A percentile compares a stretch with the other conserved stretches of the same genome.
Conservation (phyloP, 2,113 vertebrate genomes). For the Oceanodroma tethys region DNA sequence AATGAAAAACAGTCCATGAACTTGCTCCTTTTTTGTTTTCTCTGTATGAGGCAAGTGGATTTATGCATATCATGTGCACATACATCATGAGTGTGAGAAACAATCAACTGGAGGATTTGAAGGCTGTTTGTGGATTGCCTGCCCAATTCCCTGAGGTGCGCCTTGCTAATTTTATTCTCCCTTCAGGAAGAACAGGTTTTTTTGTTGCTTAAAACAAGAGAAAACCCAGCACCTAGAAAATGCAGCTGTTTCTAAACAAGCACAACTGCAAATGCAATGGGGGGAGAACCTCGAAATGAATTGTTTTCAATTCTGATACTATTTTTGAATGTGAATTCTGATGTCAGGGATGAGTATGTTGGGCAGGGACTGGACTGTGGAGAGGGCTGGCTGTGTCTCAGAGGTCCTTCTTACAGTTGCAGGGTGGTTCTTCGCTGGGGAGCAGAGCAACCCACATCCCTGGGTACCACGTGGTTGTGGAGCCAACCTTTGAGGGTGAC, state of each 20-base stretch:
- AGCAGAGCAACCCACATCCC: neutral
- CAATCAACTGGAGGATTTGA: slow-evolving; percentile 16
- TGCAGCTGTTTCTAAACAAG: neutral
- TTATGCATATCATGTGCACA: neutral
- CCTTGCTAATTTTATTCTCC: neutral
- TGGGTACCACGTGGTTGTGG: neutral
- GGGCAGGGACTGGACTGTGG: neutral
- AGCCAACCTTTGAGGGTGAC: accelerated
- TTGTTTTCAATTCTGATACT: neutral
- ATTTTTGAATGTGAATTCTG: neutral
- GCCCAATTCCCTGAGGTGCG: neutral
- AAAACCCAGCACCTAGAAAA: neutral
- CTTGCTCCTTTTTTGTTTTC: neutral
- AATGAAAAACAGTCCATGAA: slow-evolving; percentile 23
- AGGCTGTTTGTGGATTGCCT: neutral
- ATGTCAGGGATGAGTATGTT: neutral
- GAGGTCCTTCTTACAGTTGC: neutral
- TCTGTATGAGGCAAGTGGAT: neutral
- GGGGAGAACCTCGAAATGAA: neutral
- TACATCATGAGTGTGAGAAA: neutral
- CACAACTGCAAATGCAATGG: neutral
- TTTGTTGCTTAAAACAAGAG: neutral
- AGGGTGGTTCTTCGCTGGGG: accelerated
- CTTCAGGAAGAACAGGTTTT: neutral
- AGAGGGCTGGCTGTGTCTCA: neutral